Evolutionary conservation across 2,113 vertebrate species (phyloP).

Genomic region (Promerops cafer): DNA sequence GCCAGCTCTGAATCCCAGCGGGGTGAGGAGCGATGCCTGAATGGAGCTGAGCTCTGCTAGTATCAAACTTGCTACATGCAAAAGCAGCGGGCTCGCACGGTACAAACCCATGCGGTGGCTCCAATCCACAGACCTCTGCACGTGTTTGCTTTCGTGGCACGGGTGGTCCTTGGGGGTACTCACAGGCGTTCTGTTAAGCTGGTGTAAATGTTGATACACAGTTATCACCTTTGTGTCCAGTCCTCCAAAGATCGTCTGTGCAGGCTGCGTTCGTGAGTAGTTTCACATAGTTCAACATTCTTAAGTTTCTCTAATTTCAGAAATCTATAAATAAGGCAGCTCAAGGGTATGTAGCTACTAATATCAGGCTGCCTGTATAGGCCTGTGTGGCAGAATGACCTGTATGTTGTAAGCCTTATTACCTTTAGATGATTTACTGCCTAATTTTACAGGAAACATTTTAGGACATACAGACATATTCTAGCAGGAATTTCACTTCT

Average conservation of each 20-base stretch:
- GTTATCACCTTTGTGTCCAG: background rate
- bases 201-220: background rate
- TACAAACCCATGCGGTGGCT: background rate
- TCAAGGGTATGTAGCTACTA: background rate
- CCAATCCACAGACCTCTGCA: background rate
- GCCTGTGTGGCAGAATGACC: background rate
- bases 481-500: background rate
- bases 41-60: background rate
- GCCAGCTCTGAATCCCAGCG: background rate
- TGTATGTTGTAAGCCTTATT: background rate
- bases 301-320: background rate
- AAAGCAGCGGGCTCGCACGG: background rate
- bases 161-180: background rate
- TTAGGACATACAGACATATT: background rate
- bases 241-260: background rate
- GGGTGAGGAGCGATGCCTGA: accelerated
- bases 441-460: background rate
- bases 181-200: background rate
- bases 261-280: background rate
- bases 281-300: background rate
- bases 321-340: background rate
- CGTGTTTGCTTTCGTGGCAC: accelerated
- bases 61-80: background rate
- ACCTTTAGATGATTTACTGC: background rate
- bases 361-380: background rate